phyloP scores from a whole-genome alignment of 2,888 invertebrate genomes.

The Erpobdella octoculata region DNA sequence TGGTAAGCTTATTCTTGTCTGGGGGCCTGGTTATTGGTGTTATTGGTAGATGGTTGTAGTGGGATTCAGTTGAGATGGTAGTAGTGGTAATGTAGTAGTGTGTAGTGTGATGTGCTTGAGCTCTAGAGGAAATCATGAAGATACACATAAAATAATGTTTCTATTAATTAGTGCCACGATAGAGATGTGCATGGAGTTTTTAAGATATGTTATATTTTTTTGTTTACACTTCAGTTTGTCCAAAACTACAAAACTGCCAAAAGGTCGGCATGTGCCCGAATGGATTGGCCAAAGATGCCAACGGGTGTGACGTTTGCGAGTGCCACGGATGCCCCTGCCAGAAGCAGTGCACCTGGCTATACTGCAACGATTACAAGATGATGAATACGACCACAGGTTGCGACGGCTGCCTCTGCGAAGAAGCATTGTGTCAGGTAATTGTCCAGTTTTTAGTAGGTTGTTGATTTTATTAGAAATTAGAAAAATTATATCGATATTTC shows the following conservation, averaged over 20 bases:
- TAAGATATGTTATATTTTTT: not conserved
- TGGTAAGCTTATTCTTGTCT: too few species aligned
- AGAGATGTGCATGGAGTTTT: too few species aligned
- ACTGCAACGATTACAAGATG: not conserved
- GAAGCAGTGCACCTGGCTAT: not conserved
- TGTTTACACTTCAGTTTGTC: slow-evolving; percentile 6
- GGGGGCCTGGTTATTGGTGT: too few species aligned
- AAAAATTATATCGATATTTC: too few species aligned
- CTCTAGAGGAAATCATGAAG: too few species aligned
- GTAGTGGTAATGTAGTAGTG: too few species aligned
- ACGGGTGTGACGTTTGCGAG: slow-evolving; percentile 26
- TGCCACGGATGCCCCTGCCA: slow-evolving; percentile 13
- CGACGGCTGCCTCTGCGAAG: slow-evolving; percentile 11
- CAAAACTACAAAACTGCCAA: not conserved
- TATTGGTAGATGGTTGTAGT: too few species aligned
- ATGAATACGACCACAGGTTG: slow-evolving; percentile 16
- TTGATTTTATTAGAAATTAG: not conserved
- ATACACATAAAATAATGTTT: too few species aligned
- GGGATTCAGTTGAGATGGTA: too few species aligned
- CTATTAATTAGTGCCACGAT: too few species aligned
- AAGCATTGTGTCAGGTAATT: not conserved
- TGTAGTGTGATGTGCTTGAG: too few species aligned
- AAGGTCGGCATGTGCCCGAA: slow-evolving; percentile 14
- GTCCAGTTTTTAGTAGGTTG: not conserved
- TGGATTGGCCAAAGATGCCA: slow-evolving; percentile 16